Evolutionary conservation across 1,140 invertebrate species (phyloP), one percentile per base, ranked within the genome.

Genomic region (Sinella curviseta): DNA sequence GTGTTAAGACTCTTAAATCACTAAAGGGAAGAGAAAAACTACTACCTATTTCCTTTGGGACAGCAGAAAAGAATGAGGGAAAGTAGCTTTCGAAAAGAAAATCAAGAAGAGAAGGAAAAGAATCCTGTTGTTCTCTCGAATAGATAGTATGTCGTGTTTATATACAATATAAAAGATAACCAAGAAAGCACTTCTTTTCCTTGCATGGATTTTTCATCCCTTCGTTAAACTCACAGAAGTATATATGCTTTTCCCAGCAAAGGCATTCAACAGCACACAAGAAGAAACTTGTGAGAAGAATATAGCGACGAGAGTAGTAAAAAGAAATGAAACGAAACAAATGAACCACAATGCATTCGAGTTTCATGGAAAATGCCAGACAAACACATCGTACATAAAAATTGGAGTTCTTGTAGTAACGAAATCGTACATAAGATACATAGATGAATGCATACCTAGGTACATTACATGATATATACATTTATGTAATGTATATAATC

Each of bases 311-410:
- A 48, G 39, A 12, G 39, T 12, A 48, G 39, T 20, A 48, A 48
- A 48, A 48, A 65, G 57, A 65, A 65, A 65, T 70, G 65, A 70
- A 70, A 70, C 65, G 30, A 70, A 70, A 70, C 26, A 33, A 70
- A 70, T 70, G 65, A 70, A 65, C 57, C 57, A 65, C 57, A 65
- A 65, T 65, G 24, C 57, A 65, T 65, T 65, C 57, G 26, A 17
- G 4, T 65, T 65, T 26, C 57, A 65, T n/a, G 24, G 57, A 65
- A 20, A 48, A 65, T 65, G 24, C 57, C 57, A 65, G 24, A 65
- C 57, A 65, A 48, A 48, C 57, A 65, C 57, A 65, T 65, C 57
- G 16, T 65, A 26, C 24, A 16, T n/a, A 65, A 65, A 65, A 65
- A 16, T 65, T 16, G 26, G 8, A n/a, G 57, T 26, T 65, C 24